A percentile compares a stretch with the other conserved stretches of the same genome.
Conservation (phyloP, 2,113 vertebrate species). For the Rana temporaria region DNA sequence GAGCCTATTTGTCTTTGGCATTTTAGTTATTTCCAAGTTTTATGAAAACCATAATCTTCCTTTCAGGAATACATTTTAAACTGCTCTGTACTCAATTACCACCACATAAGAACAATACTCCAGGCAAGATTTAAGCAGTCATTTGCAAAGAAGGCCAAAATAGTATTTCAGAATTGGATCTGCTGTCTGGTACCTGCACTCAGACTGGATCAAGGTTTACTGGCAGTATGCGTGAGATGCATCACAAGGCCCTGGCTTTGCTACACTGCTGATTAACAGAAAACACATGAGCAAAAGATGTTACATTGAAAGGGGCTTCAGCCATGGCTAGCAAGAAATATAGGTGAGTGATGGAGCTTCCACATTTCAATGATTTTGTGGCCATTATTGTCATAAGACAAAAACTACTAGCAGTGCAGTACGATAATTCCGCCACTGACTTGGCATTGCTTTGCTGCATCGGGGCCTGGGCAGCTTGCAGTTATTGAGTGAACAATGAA, state of each 20-base stretch:
- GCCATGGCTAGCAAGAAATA: too few species aligned
- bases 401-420: too few species aligned
- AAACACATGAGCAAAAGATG: slow-evolving; percentile 25
- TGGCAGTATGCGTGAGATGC: slow-evolving; percentile 27
- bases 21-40: slow-evolving; percentile 49
- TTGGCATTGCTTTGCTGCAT: too few species aligned
- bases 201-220: slow-evolving; percentile 28
- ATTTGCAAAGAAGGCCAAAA: slow-evolving; percentile 27
- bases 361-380: too few species aligned
- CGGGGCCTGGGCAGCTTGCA: too few species aligned
- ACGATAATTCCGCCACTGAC: too few species aligned
- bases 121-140: slow-evolving; percentile 28
- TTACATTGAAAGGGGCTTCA: too few species aligned
- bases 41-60: slow-evolving; percentile 42
- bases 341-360: too few species aligned
- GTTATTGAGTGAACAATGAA: too few species aligned
- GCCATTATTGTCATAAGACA: too few species aligned
- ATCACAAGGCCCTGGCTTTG: not conserved
- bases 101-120: slow-evolving; percentile 36
- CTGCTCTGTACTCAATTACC: slow-evolving; percentile 42
- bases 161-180: slow-evolving; percentile 35
- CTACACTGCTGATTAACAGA: slow-evolving; percentile 13
- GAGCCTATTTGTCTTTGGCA: slow-evolving; percentile 29
- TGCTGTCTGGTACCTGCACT: slow-evolving; percentile 36
- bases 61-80: slow-evolving; percentile 44